Base-by-base conservation (phyloP, 2,113 vertebrate species). In the Chloropsis hardwickii region DNA sequence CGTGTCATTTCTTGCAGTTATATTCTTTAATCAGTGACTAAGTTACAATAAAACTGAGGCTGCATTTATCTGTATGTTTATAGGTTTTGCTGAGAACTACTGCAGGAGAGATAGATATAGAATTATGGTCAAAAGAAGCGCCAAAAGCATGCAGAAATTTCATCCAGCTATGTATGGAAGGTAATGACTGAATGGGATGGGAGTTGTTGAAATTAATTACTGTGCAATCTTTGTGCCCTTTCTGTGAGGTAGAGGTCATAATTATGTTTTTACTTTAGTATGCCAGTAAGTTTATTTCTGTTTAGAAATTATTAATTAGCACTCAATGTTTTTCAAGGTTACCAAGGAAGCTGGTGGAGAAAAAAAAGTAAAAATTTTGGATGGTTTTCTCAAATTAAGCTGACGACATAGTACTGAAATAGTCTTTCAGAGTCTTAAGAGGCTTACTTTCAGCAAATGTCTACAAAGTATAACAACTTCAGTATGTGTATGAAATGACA, bases 71-170 rank as follows among this genome's bases (percentile, higher is more conserved):
- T 47, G 3, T 95, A 13, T 95, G 83, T 77, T 58, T 80, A 12
- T 31, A 99, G 99, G 99, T 99, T 95, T 98, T 99, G 96, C 84
- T 99, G 95, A 99, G 99, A 98, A 99, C 99, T 79, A 97, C 99
- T 51, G 99, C 99, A 78, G 99, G 99, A 71, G 99, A 99, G 62
- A 99, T 99, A 95, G 99, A 99, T 93, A 98, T 99, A 84, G 99
- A 99, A 89, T 84, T 99, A 67, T 99, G 99, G 99, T 99, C 99
- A 73, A 99, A 99, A 96, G 99, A 99, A 97, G 98, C 99, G 54
- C 99, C 99, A 31, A 99, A 99, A 98, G 99, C 99, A 69, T 99
- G 99, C 96, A 98, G 99, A 94, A 99, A 99, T 97, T 99, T 99
- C 95, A 96, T 99, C 66, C 99, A 99, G 70, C 98, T 99, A 67